These are phyloP conservation scores for Chesias legatella DNA, from an alignment of 2,888 invertebrate species.

Conservation along the genomic window DNA sequence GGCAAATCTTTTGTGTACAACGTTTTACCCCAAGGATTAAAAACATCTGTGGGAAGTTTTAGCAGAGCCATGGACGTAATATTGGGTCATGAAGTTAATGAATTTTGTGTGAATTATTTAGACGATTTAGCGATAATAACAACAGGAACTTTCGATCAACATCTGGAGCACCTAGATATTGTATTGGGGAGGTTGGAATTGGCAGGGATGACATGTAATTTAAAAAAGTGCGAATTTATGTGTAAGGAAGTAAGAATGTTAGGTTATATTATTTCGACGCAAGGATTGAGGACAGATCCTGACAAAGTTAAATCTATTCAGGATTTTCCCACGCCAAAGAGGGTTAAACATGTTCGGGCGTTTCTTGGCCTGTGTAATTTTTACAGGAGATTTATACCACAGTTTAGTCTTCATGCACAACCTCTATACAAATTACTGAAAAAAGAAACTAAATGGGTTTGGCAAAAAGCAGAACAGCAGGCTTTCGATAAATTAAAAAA, in stretches of 20 bases:
- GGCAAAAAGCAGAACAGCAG: constrained; percentile 14
- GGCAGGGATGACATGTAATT: constrained; percentile 13
- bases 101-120: constrained; percentile 31
- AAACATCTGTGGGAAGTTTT: constrained; percentile 29
- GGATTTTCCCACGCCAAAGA: constrained; percentile 26
- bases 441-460: constrained; percentile 18
- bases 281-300: constrained; percentile 12
- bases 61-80: constrained; percentile 32
- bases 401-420: constrained; percentile 15
- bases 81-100: constrained; percentile 26
- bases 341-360: constrained; percentile 25
- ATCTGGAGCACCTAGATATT: constrained; percentile 24
- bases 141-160: constrained; percentile 13
- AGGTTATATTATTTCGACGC: constrained; percentile 22
- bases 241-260: constrained; percentile 21
- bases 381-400: constrained; percentile 28
- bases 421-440: constrained; percentile 28
- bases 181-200: constrained; percentile 11
- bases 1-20: constrained; percentile 12
- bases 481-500: constrained; percentile 25
- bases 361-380: constrained; percentile 32
- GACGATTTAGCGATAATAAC: constrained; percentile 31
- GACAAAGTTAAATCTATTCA: constrained; percentile 9
- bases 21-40: constrained; percentile 11
- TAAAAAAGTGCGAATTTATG: constrained; percentile 15